Evolutionary conservation across 2,888 invertebrate genomes (phyloP).

Genomic region (Oscheius onirici): DNA sequence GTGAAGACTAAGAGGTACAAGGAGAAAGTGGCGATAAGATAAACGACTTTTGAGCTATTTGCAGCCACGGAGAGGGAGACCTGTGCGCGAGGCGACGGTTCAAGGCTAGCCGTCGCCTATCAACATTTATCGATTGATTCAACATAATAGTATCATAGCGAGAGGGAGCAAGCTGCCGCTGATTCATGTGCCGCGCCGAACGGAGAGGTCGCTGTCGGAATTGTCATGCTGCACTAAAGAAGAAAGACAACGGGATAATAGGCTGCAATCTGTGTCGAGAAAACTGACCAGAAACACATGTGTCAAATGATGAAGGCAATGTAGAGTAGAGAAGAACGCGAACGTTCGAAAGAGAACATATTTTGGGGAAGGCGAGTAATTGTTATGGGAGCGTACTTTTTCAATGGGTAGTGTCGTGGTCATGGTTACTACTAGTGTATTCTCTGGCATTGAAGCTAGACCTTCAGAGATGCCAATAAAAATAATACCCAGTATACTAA

Average conservation of each 20-base stretch:
- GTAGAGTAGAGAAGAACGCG: no score
- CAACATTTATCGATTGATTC: constrained; percentile 27
- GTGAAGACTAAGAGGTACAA: background rate
- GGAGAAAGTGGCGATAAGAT: background rate
- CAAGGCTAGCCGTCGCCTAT: constrained; percentile 29
- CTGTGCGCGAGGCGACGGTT: constrained; percentile 21
- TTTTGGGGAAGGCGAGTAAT: no score
- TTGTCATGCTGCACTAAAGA: background rate
- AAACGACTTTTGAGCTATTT: constrained; percentile 4
- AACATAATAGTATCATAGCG: constrained; percentile 24
- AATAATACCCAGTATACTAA: no score
- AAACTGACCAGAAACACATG: constrained; percentile 2
- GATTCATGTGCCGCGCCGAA: constrained; percentile 7
- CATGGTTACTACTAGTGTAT: no score
- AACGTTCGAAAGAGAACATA: no score
- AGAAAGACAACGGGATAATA: background rate
- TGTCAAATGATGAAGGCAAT: background rate
- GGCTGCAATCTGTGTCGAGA: background rate
- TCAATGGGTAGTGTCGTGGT: no score
- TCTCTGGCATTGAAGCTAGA: no score
- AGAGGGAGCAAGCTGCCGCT: background rate
- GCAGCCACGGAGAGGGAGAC: constrained; percentile 6
- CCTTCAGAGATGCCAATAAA: no score
- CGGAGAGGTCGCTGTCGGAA: background rate
- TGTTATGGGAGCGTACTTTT: no score